phyloP scores from a whole-genome alignment of 2,888 invertebrate genomes.

The Leptura quadrifasciata region DNA sequence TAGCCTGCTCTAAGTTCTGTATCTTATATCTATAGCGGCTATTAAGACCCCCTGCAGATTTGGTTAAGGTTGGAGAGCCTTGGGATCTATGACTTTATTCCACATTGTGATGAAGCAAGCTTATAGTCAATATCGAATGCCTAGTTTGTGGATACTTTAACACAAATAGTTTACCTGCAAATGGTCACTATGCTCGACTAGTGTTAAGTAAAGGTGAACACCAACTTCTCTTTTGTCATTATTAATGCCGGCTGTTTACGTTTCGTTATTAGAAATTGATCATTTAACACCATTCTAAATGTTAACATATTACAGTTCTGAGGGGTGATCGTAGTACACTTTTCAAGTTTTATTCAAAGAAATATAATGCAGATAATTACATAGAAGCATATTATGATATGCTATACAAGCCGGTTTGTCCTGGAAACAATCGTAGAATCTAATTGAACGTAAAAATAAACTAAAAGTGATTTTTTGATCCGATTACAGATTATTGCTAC shows the following conservation, averaged over 20 bases:
- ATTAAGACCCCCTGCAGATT: background rate
- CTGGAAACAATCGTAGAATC: too few relatives aligned
- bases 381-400: too few relatives aligned
- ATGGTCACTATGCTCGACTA: background rate
- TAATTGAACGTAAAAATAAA: too few relatives aligned
- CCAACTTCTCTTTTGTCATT: too few relatives aligned
- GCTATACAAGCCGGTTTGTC: too few relatives aligned
- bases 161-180: background rate
- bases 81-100: constrained; percentile 14
- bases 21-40: constrained; percentile 8
- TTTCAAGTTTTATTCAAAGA: too few relatives aligned
- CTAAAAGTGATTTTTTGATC: too few relatives aligned
- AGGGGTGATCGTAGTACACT: too few relatives aligned
- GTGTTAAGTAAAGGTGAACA: background rate
- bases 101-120: background rate
- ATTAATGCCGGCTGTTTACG: background rate
- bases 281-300: background rate
- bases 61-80: background rate
- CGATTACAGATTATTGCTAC: too few relatives aligned
- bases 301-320: background rate
- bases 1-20: background rate
- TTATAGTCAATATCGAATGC: background rate
- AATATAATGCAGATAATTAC: too few relatives aligned
- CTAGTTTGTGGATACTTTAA: background rate
- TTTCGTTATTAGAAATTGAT: too few relatives aligned